These are phyloP conservation scores for Ylistrum balloti DNA, from an alignment of 1,140 invertebrate species.

Conservation along the genomic window DNA sequence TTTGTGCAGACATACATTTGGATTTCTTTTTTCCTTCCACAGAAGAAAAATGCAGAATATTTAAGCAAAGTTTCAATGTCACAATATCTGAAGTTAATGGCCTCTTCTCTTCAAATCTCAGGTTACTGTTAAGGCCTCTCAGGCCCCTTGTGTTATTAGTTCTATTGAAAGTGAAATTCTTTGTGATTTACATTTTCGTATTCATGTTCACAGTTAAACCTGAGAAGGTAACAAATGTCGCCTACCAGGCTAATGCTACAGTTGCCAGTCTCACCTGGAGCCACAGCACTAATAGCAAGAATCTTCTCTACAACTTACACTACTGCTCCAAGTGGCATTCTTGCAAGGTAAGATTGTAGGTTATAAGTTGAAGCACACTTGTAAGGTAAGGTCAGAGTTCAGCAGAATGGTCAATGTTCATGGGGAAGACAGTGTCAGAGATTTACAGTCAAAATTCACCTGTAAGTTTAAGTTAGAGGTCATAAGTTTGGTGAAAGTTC, in stretches of 20 bases:
- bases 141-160: no score
- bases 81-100: no score
- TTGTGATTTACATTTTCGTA: no score
- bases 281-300: background rate
- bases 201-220: conserved; percentile 1
- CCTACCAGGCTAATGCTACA: background rate
- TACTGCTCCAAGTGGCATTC: background rate
- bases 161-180: no score
- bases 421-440: background rate
- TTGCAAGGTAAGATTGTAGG: background rate
- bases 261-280: background rate
- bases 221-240: background rate
- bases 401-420: background rate
- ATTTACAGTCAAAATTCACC: background rate
- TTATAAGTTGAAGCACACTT: background rate
- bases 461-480: background rate
- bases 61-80: no score
- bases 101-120: no score
- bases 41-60: no score
- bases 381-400: background rate
- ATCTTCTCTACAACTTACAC: background rate
- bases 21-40: no score
- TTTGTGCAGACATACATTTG: no score
- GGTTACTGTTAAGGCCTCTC: no score
- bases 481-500: background rate